Conservation (phyloP, 2,888 invertebrate genomes). For the Drosophila setosimentum region DNA sequence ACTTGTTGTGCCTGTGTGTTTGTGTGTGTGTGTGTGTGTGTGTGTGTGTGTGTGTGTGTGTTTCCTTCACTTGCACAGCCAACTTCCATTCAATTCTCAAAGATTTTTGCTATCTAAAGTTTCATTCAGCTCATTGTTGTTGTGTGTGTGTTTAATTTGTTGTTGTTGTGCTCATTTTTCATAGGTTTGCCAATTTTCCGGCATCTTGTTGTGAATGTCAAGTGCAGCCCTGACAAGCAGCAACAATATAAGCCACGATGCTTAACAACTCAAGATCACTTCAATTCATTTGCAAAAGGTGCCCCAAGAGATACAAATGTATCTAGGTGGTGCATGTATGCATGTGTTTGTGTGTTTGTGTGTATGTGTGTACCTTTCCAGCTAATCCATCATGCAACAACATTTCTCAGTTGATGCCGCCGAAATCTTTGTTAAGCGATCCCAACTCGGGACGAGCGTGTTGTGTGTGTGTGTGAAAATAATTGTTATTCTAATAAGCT, state of each 20-base stretch:
- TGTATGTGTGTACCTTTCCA: constrained; percentile 1
- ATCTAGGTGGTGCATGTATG: neutral
- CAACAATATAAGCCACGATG: constrained; percentile 18
- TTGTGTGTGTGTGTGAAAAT: neutral
- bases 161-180: constrained; percentile 21
- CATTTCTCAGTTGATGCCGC: constrained; percentile 3
- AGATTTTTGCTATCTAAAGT: constrained; percentile 66
- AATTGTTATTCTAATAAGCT: constrained; percentile 8
- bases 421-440: constrained; percentile 2
- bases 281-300: constrained; percentile 10
- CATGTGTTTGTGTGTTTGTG: neutral
- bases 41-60: constrained; percentile 14
- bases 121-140: constrained; percentile 43
- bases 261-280: constrained; percentile 38
- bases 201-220: constrained; percentile 61
- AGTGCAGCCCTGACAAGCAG: constrained; percentile 54
- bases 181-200: constrained; percentile 54
- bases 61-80: constrained; percentile 54
- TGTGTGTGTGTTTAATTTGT: constrained; percentile 14
- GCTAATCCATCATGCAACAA: constrained; percentile 27
- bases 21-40: constrained; percentile 7
- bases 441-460: neutral
- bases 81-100: constrained; percentile 65
- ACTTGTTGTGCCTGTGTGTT: constrained; percentile 25
- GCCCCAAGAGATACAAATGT: constrained; percentile 8